A percentile compares a stretch with the other conserved stretches of the same genome.
Conservation (phyloP, 2,113 vertebrate species). For the Saccopteryx bilineata region DNA sequence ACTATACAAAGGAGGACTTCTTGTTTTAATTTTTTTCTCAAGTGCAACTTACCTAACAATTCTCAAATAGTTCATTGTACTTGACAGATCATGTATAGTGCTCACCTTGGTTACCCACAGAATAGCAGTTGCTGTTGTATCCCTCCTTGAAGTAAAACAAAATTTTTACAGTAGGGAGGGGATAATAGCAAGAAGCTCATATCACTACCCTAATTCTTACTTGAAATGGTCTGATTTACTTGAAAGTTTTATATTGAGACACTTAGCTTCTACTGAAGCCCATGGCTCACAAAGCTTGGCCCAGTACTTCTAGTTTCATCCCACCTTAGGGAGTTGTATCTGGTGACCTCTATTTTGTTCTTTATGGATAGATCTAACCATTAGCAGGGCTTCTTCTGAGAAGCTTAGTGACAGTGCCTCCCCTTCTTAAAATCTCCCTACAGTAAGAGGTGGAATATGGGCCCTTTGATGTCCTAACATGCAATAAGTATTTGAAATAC, state of each 20-base stretch:
- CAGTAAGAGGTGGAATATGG: background rate
- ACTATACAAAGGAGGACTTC: background rate
- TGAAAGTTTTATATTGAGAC: background rate
- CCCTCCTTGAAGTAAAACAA: background rate
- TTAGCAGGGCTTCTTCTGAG: background rate
- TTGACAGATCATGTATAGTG: background rate
- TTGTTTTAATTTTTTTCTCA: background rate
- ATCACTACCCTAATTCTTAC: background rate
- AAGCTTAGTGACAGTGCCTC: background rate
- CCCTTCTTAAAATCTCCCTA: background rate
- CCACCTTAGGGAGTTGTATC: background rate
- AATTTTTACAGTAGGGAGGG: background rate
- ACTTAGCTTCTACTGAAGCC: background rate
- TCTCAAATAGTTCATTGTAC: background rate
- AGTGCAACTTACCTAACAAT: constrained; percentile 21
- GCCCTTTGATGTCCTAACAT: background rate
- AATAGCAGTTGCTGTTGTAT: background rate
- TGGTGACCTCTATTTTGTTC: background rate
- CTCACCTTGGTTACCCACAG: background rate
- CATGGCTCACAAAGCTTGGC: background rate
- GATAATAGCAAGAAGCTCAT: background rate
- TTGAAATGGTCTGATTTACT: background rate
- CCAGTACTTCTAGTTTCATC: background rate
- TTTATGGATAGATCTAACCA: background rate
- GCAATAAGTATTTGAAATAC: background rate